A percentile compares a stretch with the other conserved stretches of the same genome.
These are phyloP conservation scores for Nyctibius grandis DNA, from an alignment of 2,797 vertebrate species.

Conservation along the genomic window DNA sequence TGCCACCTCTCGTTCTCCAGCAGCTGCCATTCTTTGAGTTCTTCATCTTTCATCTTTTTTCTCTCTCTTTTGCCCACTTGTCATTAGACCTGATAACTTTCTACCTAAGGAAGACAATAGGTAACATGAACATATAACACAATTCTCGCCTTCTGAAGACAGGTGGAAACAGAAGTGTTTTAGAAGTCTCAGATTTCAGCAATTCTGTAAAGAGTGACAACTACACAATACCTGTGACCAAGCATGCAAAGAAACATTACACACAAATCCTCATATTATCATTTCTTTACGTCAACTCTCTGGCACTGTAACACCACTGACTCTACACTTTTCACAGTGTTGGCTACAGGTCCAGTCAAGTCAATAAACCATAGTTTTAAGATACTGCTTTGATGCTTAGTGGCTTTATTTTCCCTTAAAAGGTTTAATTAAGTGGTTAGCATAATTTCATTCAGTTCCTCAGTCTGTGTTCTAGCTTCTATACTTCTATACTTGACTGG, in stretches of 20 bases:
- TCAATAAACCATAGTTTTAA: not conserved
- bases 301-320: not conserved
- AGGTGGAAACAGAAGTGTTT: not conserved
- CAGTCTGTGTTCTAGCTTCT: not conserved
- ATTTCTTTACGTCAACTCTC: not conserved
- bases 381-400: not conserved
- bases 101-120: not conserved
- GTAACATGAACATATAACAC: not conserved
- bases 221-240: not conserved
- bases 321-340: not conserved
- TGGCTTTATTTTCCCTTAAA: not conserved
- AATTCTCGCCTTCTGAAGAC: not conserved
- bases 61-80: not conserved
- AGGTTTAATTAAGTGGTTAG: not conserved
- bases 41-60: not conserved
- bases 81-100: not conserved
- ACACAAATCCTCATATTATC: not conserved
- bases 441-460: not conserved
- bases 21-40: not conserved
- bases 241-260: not conserved
- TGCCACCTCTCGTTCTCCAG: not conserved
- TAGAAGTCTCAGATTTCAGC: not conserved
- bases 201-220: not conserved
- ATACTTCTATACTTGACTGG: not conserved
- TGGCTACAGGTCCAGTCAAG: not conserved